Evolutionary conservation across 2,797 vertebrate species (phyloP), one percentile per base, ranked within the genome.

Genomic region (Mycteria americana): DNA sequence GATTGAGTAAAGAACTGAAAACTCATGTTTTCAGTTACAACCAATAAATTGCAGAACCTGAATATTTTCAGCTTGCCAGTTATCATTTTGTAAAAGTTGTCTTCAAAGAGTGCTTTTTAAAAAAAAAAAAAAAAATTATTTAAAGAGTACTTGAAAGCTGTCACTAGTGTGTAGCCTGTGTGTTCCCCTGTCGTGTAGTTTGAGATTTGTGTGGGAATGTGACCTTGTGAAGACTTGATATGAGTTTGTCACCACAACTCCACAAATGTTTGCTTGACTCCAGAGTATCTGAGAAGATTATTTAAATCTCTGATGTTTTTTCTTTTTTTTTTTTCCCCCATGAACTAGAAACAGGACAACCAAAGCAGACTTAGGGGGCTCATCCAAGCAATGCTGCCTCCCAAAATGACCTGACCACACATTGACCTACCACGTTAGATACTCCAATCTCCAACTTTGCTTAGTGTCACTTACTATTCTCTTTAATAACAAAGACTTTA

Each of bases 331-430:
- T 2, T 30, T 50, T 15, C 6, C 13, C 10, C 25, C 13, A 5
- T 5, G 7, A 41, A 64, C 35, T n/a, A 72, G 18, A 48, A 84
- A 33, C 39, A 68, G 31, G 43, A 30, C 7, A 31, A 64, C 13
- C 7, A 73, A 68, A 81, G 45, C 15, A 59, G 23, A 54, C 43
- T 43, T 67, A 22, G 48, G 41, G 39, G 25, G 14, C 53, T 89
- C 68, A 33, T n/a, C 63, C 73, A 70, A 70, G 28, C 30, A 60
- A 6, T 3, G 13, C 7, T 57, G 48, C 22, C 31, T 79, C 73
- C 28, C 75, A 48, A 67, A 59, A 51, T 1, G 7, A 10, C 46
- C 60, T 0, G 0, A 67, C 37, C 53, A 56, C 22, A 18, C 37
- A 12, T 0, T 41, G 63, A 83, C 27, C 33, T 65, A n/a, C n/a